These are phyloP conservation scores for Tetranychus cinnabarinus DNA, from an alignment of 1,140 invertebrate species.

Conservation along the genomic window DNA sequence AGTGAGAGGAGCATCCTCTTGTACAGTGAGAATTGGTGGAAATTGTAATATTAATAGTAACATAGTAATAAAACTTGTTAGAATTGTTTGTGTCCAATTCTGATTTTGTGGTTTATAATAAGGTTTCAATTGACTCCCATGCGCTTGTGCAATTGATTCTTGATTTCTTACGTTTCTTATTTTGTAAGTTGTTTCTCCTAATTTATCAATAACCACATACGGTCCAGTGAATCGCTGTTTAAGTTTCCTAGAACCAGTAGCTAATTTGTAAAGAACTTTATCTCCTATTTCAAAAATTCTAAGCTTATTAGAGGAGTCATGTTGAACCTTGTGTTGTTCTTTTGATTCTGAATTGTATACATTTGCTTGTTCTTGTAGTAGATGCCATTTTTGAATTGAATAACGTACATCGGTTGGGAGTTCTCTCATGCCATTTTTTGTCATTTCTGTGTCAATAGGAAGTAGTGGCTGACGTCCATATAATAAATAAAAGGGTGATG, in stretches of 20 bases:
- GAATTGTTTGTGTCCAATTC: no score
- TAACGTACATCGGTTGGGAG: background rate
- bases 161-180: no score
- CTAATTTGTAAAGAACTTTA: background rate
- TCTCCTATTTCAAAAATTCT: background rate
- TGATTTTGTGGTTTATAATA: no score
- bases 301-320: background rate
- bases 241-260: background rate
- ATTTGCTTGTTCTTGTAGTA: background rate
- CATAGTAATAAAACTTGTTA: no score
- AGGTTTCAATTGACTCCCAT: no score
- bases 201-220: no score
- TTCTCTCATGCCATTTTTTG: background rate
- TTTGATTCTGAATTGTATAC: background rate
- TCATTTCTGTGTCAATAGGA: background rate
- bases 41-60: no score
- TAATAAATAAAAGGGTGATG: background rate
- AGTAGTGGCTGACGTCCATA: background rate
- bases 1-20: no score
- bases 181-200: no score
- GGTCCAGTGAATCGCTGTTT: background rate
- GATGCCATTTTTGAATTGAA: background rate
- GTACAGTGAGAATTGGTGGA: no score
- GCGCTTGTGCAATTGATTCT: no score
- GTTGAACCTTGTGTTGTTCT: background rate